Percentiles rank a stretch among this genome's conserved stretches.
phyloP scores from a whole-genome alignment of 1,140 invertebrate genomes.

The Diprion similis region DNA sequence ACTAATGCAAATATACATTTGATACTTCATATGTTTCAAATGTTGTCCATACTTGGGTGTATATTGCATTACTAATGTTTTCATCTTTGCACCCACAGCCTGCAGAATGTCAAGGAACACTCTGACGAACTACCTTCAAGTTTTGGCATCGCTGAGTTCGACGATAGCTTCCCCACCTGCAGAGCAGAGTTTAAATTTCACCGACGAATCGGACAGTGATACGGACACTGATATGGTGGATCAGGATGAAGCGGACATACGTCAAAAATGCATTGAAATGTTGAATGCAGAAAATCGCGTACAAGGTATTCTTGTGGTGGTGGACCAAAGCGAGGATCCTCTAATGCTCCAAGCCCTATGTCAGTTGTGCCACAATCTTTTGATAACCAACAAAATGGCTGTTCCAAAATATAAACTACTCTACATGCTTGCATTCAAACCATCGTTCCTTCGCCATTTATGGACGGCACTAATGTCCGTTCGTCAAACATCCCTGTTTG shows the following conservation, averaged over 20 bases:
- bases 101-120: slow-evolving; percentile 35
- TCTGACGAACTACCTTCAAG: slow-evolving; percentile 54
- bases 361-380: slow-evolving; percentile 78
- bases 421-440: slow-evolving; percentile 86
- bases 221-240: slow-evolving; percentile 49
- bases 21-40: slow-evolving; percentile 25
- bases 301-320: slow-evolving; percentile 65
- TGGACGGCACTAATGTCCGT: slow-evolving; percentile 71
- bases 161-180: slow-evolving; percentile 35
- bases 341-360: slow-evolving; percentile 72
- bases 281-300: slow-evolving; percentile 74
- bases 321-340: slow-evolving; percentile 67
- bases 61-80: no score
- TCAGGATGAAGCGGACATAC: slow-evolving; percentile 51
- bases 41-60: slow-evolving; percentile 35
- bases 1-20: slow-evolving; percentile 15
- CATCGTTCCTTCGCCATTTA: slow-evolving; percentile 79
- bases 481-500: slow-evolving; percentile 69
- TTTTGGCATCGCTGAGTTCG: slow-evolving; percentile 52
- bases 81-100: not conserved
- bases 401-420: slow-evolving; percentile 84
- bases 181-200: slow-evolving; percentile 20
- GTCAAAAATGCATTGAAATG: slow-evolving; percentile 65
- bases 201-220: slow-evolving; percentile 50
- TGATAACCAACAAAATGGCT: slow-evolving; percentile 77